Percentiles rank a stretch among this genome's conserved stretches.
Conservation (phyloP, 2,797 vertebrate genomes). For the Craterocephalus amniculus region DNA sequence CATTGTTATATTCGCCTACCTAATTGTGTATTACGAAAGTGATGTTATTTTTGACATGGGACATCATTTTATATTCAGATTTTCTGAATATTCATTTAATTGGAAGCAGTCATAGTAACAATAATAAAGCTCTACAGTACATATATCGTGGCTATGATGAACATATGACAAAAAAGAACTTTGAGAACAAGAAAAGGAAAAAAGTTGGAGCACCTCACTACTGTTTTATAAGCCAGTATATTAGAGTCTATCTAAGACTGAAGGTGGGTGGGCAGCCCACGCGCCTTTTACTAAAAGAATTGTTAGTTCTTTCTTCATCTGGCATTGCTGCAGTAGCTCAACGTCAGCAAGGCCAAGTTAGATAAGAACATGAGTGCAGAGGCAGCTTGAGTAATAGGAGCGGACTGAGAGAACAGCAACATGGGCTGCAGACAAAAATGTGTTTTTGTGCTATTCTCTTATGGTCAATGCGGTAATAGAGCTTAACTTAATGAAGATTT, state of each 20-base stretch:
- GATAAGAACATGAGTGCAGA: slow-evolving; percentile 66
- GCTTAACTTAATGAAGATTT: slow-evolving; percentile 54
- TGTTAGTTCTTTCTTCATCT: slow-evolving; percentile 67
- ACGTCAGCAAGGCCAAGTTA: slow-evolving; percentile 59
- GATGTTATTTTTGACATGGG: not conserved
- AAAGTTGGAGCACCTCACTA: slow-evolving; percentile 36
- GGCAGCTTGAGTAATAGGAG: slow-evolving; percentile 63
- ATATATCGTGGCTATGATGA: slow-evolving; percentile 1
- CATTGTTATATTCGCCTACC: no score
- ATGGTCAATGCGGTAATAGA: slow-evolving; percentile 49
- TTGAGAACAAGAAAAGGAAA: slow-evolving; percentile 1
- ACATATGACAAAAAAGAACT: slow-evolving; percentile 20
- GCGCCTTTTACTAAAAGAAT: slow-evolving; percentile 56
- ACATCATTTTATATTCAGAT: not conserved
- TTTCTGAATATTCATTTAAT: not conserved
- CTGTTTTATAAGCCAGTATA: slow-evolving; percentile 48
- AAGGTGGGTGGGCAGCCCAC: slow-evolving; percentile 69
- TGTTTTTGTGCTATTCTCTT: slow-evolving; percentile 40
- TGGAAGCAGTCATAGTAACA: slow-evolving; percentile 1
- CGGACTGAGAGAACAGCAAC: slow-evolving; percentile 18
- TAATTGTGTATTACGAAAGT: not conserved
- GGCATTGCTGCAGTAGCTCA: slow-evolving; percentile 53
- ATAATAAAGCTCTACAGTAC: not conserved
- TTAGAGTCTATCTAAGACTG: slow-evolving; percentile 62
- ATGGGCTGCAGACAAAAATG: slow-evolving; percentile 22